Percentiles rank a stretch among this genome's conserved stretches.
These are phyloP conservation scores for Plodia interpunctella DNA, from an alignment of 1,140 invertebrate species.

Conservation along the genomic window DNA sequence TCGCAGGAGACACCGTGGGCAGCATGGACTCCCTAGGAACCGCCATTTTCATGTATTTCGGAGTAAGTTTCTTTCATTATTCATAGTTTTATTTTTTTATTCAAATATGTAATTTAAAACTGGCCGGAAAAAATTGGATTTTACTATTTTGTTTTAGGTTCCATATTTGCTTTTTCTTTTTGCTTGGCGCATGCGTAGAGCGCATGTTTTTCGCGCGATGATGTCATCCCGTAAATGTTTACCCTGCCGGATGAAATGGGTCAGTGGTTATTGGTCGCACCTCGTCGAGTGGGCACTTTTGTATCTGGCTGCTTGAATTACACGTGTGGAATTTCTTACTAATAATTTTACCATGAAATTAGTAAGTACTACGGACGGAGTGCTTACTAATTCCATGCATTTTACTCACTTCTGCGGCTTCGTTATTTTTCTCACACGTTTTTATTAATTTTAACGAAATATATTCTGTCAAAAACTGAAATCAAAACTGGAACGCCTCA, in stretches of 20 bases:
- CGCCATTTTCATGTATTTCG: slow-evolving; percentile 37
- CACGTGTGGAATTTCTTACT: background rate
- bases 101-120: background rate
- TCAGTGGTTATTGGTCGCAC: background rate
- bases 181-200: slow-evolving; percentile 1
- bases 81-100: slow-evolving; percentile 8
- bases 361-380: too few relatives aligned
- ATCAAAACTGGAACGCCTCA: too few relatives aligned
- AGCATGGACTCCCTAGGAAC: slow-evolving; percentile 41
- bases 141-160: background rate
- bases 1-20: slow-evolving; percentile 30
- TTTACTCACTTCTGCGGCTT: background rate
- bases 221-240: slow-evolving; percentile 10
- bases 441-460: background rate
- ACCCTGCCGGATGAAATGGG: slow-evolving; percentile 7
- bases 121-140: background rate
- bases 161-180: background rate
- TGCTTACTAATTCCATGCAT: too few relatives aligned
- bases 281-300: background rate
- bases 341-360: too few relatives aligned
- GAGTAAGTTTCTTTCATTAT: slow-evolving; percentile 28
- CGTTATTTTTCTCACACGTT: background rate
- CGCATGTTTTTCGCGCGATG: slow-evolving; percentile 8
- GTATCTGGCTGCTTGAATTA: background rate
- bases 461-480: too few relatives aligned